A percentile compares a stretch with the other conserved stretches of the same genome.
These are phyloP conservation scores for Chiroxiphia lanceolata DNA, from an alignment of 2,797 vertebrate species.

Conservation along the genomic window DNA sequence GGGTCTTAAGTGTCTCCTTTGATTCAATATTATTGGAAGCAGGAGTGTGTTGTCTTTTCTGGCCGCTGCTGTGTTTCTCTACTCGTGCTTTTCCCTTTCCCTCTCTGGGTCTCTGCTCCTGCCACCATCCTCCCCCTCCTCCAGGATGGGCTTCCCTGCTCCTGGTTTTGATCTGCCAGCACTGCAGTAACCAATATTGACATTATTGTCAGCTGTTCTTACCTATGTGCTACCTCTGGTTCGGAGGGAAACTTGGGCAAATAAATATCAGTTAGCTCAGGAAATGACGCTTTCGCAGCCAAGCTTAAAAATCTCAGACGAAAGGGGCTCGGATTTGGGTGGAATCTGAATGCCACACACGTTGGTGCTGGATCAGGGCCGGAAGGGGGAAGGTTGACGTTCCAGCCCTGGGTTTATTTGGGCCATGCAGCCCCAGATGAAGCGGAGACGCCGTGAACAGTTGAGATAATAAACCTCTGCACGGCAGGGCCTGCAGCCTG, in stretches of 20 bases:
- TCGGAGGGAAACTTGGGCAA: not conserved
- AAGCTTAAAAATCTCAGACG: not conserved
- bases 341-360: not conserved
- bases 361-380: not conserved
- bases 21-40: not conserved
- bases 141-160: not conserved
- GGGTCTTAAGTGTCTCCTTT: not conserved
- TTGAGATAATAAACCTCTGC: fast-evolving
- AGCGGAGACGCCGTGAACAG: not conserved
- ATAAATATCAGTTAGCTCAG: not conserved
- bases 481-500: not conserved
- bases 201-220: conserved; percentile 2
- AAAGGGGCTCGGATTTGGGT: fast-evolving
- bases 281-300: not conserved
- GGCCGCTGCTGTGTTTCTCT: not conserved
- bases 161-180: not conserved
- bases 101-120: not conserved
- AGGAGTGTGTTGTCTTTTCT: conserved; percentile 5
- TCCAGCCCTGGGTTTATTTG: not conserved
- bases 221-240: not conserved
- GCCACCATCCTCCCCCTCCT: not conserved
- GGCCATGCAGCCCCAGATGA: not conserved
- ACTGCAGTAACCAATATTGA: not conserved
- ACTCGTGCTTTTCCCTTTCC: not conserved
- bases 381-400: not conserved